These are phyloP conservation scores for Brachyalestes nurse DNA, from an alignment of 2,797 vertebrate genomes.

Conservation along the genomic window DNA sequence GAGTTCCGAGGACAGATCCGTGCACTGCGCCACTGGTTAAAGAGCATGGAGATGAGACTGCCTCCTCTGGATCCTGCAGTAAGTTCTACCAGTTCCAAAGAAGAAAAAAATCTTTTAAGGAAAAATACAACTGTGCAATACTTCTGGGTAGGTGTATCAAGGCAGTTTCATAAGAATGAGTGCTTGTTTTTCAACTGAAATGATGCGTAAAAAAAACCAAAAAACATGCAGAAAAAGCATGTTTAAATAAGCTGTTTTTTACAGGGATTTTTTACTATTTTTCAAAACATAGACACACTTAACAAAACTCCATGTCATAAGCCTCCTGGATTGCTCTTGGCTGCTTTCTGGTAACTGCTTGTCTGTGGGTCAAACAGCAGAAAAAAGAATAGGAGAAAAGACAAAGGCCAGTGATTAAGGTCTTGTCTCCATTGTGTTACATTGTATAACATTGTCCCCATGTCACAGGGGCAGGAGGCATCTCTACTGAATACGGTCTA, in stretches of 20 bases:
- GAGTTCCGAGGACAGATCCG: slow-evolving; percentile 83
- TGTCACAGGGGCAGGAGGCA: slow-evolving; percentile 38
- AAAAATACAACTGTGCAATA: too few relatives aligned
- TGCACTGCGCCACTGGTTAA: slow-evolving; percentile 83
- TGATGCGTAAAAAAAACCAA: too few relatives aligned
- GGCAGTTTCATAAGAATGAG: too few relatives aligned
- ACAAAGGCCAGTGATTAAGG: slow-evolving; percentile 42
- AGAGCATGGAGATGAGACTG: slow-evolving; percentile 80
- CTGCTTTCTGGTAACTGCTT: slow-evolving; percentile 11
- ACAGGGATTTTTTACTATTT: too few relatives aligned
- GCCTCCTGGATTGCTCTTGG: background rate
- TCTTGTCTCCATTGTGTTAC: slow-evolving; percentile 41
- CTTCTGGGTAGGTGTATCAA: too few relatives aligned
- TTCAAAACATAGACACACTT: background rate
- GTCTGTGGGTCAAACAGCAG: slow-evolving; percentile 6
- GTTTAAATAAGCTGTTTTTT: too few relatives aligned
- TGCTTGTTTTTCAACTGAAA: too few relatives aligned
- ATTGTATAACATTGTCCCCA: slow-evolving; percentile 33
- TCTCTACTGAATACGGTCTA: slow-evolving; percentile 42
- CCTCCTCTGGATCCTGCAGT: slow-evolving; percentile 74
- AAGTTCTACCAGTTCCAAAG: slow-evolving; percentile 47
- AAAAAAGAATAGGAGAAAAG: background rate
- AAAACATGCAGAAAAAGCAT: too few relatives aligned
- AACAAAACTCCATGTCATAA: background rate
- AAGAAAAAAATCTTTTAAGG: background rate